Base-by-base conservation (phyloP, 23 tunicate genomes). In the Trididemnum clinides region DNA sequence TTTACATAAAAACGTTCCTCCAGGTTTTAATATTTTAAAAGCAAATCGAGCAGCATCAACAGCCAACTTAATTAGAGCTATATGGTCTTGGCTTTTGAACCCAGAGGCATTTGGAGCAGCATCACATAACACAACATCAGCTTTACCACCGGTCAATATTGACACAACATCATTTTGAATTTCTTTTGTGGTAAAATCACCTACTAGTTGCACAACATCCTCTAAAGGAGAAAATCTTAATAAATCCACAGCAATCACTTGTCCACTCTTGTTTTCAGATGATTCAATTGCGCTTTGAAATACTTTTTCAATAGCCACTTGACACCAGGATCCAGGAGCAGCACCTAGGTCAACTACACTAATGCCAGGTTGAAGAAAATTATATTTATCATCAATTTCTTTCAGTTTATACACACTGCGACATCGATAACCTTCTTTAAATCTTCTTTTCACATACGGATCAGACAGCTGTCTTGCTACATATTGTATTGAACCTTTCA, bases 321-420 rank as follows among this genome's bases (percentile, higher is more conserved):
- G 98, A 34, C 86, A 94, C 98, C 98, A 94, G 4, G 98, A 94
- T n/a, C 98, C 98, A 37, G 98, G 98, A 1, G 98, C 89, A 34
- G 91, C 88, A 20, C 98, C 98, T 0, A 94, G 54, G 34, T 94
- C 98, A 30, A 94, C 37, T 0, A 94, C 88, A 15, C 31, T 73
- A 81, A 84, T 82, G 10, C 93, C 98, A 2, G 82, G 90, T 33
- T 89, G 44, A 19, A 94, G 37, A 23, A 94, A 71, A 4, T 77
- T 50, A 71, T 84, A 75, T 35, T 82, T 64, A 2, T 94, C 90
- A 80, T 85, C 89, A 23, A 94, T 94, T 85, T 94, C 98, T 51
- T 82, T 73, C 39, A 94, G 77, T 64, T 94, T 94, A 71, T 81
- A 94, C 21, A 77, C 90, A 77, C 98, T 94, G 29, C 98, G 84